Conservation (phyloP, 2,888 invertebrate species). For the Trichacis sp. region DNA sequence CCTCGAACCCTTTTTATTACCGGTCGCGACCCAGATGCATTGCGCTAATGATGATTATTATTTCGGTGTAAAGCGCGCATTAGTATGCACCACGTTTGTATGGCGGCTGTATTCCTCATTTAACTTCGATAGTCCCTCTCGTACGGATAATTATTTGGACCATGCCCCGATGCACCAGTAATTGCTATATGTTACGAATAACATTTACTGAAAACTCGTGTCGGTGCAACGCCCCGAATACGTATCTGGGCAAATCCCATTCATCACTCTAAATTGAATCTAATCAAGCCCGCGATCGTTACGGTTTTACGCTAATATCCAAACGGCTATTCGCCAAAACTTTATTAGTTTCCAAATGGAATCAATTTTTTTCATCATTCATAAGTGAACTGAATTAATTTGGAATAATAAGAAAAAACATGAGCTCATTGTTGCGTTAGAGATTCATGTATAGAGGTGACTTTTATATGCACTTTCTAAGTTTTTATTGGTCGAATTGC, state of each 20-base stretch:
- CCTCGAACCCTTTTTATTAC: no score
- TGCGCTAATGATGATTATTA: constrained; percentile 29
- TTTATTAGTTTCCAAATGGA: no score
- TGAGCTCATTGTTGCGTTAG: no score
- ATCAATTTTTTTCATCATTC: no score
- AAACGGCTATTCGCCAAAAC: no score
- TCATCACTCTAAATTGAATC: constrained; percentile 1
- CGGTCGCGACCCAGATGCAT: constrained; percentile 18
- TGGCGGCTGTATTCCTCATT: constrained; percentile 39
- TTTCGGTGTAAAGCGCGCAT: constrained; percentile 25
- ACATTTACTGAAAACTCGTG: constrained; percentile 35
- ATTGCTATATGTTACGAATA: constrained; percentile 38
- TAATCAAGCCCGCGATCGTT: neutral
- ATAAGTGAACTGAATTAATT: no score
- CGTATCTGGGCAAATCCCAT: neutral
- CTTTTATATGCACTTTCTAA: no score
- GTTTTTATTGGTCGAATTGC: no score
- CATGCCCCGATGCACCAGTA: constrained; percentile 30
- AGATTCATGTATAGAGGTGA: no score
- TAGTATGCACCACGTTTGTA: constrained; percentile 41
- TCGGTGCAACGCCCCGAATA: neutral
- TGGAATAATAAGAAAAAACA: no score
- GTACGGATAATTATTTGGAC: constrained; percentile 41
- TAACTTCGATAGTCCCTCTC: constrained; percentile 41
- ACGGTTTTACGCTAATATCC: neutral